Conservation (phyloP, 64 coral and sea anemone species). For the Cladopsammia gracilis region DNA sequence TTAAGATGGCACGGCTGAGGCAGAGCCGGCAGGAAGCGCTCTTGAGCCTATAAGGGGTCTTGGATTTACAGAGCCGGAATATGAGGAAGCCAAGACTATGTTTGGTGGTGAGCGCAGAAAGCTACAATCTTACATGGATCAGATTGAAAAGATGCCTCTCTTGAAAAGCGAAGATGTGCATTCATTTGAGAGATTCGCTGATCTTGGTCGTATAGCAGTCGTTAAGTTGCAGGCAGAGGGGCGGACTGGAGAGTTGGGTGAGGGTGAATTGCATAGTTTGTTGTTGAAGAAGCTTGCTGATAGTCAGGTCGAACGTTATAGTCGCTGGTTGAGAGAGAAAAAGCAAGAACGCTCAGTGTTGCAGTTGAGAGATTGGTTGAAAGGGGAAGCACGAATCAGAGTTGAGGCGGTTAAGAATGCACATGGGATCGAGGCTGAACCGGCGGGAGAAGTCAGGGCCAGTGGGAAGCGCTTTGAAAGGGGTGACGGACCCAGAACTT, state of each 20-base stretch:
- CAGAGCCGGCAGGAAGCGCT: slow-evolving; percentile 16
- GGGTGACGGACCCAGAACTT: not conserved
- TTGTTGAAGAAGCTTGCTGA: slow-evolving; percentile 39
- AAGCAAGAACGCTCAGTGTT: slow-evolving; percentile 42
- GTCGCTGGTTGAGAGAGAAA: slow-evolving; percentile 57
- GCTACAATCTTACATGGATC: slow-evolving; percentile 56
- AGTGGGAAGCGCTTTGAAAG: not conserved
- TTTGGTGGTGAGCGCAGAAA: slow-evolving; percentile 48
- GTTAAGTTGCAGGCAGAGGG: not conserved
- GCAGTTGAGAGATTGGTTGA: slow-evolving; percentile 53
- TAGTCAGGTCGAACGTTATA: slow-evolving; percentile 45
- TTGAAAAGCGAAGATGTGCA: not conserved
- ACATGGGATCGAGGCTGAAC: slow-evolving; percentile 18
- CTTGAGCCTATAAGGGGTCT: slow-evolving; percentile 12
- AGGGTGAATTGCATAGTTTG: too few relatives aligned
- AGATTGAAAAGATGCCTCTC: slow-evolving; percentile 32
- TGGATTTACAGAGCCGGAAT: slow-evolving; percentile 22
- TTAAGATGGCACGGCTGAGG: slow-evolving; percentile 54
- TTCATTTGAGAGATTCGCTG: too few relatives aligned
- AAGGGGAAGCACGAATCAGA: too few relatives aligned
- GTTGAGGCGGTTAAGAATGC: not conserved
- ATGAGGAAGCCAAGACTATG: slow-evolving; percentile 29
- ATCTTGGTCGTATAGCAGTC: too few relatives aligned
- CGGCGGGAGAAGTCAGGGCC: not conserved
- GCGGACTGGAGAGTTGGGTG: too few relatives aligned